Conservation (phyloP, 2,113 vertebrate genomes). For the Phylloscopus trochilus region DNA sequence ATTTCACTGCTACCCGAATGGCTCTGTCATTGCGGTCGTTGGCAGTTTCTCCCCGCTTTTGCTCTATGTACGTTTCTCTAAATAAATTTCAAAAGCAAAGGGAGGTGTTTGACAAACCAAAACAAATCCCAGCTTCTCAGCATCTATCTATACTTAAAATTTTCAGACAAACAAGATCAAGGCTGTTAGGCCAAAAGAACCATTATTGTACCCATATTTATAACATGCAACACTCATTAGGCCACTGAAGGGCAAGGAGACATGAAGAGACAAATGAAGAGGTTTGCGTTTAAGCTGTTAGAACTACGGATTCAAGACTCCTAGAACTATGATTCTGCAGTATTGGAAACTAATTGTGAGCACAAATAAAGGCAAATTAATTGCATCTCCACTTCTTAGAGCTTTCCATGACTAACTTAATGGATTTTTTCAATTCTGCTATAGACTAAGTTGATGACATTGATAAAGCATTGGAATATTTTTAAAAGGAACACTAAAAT, state of each 20-base stretch:
- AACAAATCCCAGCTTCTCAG: not conserved
- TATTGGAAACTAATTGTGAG: not conserved
- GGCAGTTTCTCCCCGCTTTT: slow-evolving; percentile 86
- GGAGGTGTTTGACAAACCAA: not conserved
- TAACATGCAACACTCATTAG: not conserved
- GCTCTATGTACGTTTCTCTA: slow-evolving; percentile 92
- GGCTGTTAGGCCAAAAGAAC: not conserved
- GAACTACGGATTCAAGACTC: not conserved
- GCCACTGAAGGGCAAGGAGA: not conserved
- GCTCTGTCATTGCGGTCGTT: slow-evolving; percentile 96
- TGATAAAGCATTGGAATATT: not conserved
- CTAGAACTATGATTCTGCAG: not conserved
- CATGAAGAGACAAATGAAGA: not conserved
- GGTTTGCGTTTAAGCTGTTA: not conserved
- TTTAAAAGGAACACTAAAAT: not conserved
- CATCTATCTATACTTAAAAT: not conserved
- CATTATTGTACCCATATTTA: not conserved
- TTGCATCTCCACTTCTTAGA: not conserved
- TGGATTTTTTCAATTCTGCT: not conserved
- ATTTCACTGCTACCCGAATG: slow-evolving; percentile 87
- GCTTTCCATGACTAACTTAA: not conserved
- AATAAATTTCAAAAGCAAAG: not conserved
- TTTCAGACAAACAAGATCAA: not conserved
- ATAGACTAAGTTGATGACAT: not conserved
- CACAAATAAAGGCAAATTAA: not conserved